phyloP scores from a whole-genome alignment of 2,797 vertebrate species.

The Alectoris magna region DNA sequence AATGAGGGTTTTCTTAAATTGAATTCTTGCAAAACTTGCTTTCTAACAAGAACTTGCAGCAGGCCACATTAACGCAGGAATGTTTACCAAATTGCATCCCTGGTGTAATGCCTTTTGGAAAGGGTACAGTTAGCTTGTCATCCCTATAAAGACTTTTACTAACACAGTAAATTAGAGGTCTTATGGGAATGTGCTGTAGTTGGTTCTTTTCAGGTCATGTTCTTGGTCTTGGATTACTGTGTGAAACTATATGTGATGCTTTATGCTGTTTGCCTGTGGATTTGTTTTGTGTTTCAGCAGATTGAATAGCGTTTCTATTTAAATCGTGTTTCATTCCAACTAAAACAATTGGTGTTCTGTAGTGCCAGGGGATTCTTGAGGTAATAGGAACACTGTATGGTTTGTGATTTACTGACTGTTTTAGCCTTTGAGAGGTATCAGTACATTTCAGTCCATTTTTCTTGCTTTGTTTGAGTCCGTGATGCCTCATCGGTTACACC shows the following conservation, averaged over 20 bases:
- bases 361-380: slow-evolving; percentile 44
- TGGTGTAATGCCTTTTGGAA: slow-evolving; percentile 12
- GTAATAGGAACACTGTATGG: background rate
- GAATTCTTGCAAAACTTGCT: slow-evolving; percentile 33
- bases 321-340: slow-evolving; percentile 30
- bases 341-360: slow-evolving; percentile 35
- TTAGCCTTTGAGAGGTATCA: slow-evolving; percentile 1
- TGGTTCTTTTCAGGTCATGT: slow-evolving; percentile 35
- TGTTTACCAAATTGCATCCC: slow-evolving; percentile 17
- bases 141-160: slow-evolving; percentile 5
- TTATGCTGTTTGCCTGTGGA: slow-evolving; percentile 1
- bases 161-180: slow-evolving; percentile 33
- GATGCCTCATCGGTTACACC: slow-evolving; percentile 6
- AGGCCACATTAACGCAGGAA: background rate
- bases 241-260: background rate
- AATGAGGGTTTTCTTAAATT: slow-evolving; percentile 24
- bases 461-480: background rate
- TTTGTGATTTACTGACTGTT: background rate
- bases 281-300: slow-evolving; percentile 31
- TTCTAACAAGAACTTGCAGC: background rate
- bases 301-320: slow-evolving; percentile 51
- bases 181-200: slow-evolving; percentile 31
- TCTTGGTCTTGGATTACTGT: slow-evolving; percentile 3
- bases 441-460: background rate
- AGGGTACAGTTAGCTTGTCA: slow-evolving; percentile 38